phyloP scores from a whole-genome alignment of 2,888 invertebrate genomes.

The Endotricha flammealis region DNA sequence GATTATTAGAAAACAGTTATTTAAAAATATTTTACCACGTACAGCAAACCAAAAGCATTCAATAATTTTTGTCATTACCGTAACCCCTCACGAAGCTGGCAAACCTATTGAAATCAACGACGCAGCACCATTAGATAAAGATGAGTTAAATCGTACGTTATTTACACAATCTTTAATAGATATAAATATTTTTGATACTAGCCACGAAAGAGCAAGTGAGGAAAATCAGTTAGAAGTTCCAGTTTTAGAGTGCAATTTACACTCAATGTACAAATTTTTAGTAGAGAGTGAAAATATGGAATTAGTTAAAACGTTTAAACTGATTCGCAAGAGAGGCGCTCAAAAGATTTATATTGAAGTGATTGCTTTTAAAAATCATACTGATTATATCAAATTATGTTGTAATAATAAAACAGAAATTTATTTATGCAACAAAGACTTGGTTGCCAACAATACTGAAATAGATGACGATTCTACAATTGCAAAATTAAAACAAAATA shows the following conservation, averaged over 20 bases:
- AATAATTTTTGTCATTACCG: conserved; percentile 52
- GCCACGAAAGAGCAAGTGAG: conserved; percentile 24
- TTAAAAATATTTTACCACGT: conserved; percentile 24
- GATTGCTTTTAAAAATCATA: conserved; percentile 26
- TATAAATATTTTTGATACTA: conserved; percentile 51
- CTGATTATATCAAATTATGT: conserved; percentile 39
- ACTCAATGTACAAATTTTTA: conserved; percentile 49
- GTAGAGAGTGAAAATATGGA: conserved; percentile 38
- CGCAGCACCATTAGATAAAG: conserved; percentile 18
- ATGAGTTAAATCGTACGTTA: conserved; percentile 34
- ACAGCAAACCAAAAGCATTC: conserved; percentile 26
- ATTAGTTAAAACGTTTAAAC: conserved; percentile 42
- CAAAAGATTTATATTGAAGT: conserved; percentile 56
- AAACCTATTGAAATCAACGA: conserved; percentile 11
- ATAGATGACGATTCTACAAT: neutral
- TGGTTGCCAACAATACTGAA: conserved; percentile 6
- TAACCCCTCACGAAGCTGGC: conserved; percentile 27
- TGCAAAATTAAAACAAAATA: too few species aligned
- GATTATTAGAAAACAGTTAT: conserved; percentile 43
- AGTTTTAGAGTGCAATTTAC: conserved; percentile 39
- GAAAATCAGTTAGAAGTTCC: conserved; percentile 14
- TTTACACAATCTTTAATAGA: conserved; percentile 34
- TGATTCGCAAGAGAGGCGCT: conserved; percentile 38
- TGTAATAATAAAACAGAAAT: conserved; percentile 27
- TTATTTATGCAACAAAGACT: conserved; percentile 22